Evolutionary conservation across 2,113 vertebrate species (phyloP).

Genomic region (Ailuropoda melanoleuca): DNA sequence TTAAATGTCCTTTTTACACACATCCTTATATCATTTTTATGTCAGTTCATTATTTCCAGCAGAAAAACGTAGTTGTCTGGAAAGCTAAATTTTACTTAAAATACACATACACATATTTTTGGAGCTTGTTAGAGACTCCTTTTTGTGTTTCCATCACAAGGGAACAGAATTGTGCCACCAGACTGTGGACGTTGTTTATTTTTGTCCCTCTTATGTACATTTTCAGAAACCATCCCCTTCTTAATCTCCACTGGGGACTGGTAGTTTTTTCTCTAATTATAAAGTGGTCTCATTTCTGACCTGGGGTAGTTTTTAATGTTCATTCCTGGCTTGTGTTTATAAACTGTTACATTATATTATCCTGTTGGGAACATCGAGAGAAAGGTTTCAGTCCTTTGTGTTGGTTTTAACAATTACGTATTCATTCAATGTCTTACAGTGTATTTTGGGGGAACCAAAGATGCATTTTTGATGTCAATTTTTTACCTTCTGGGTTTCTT

Average conservation of each 20-base stretch:
- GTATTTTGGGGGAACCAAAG: background rate
- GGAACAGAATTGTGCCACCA: constrained; percentile 69
- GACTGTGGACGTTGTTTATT: constrained; percentile 64
- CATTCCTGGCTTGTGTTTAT: constrained; percentile 59
- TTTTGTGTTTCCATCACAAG: constrained; percentile 67
- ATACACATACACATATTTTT: constrained; percentile 68
- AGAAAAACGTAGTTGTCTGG: constrained; percentile 76
- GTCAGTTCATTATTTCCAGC: constrained; percentile 68
- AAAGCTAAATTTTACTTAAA: constrained; percentile 76
- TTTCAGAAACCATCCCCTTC: constrained; percentile 49
- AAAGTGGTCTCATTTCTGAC: constrained; percentile 66
- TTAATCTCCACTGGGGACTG: constrained; percentile 53
- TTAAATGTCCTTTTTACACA: constrained; percentile 41
- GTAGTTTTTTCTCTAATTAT: constrained; percentile 58
- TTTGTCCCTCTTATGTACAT: constrained; percentile 58
- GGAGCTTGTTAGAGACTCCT: constrained; percentile 70
- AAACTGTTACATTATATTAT: constrained; percentile 39
- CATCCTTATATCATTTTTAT: constrained; percentile 51
- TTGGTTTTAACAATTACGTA: constrained; percentile 63
- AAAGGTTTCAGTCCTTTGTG: constrained; percentile 37
- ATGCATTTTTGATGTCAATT: background rate
- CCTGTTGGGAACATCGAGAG: constrained; percentile 52
- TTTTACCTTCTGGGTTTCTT: background rate
- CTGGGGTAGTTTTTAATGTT: constrained; percentile 64
- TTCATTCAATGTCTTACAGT: constrained; percentile 33